Base-by-base conservation (phyloP, 2,888 invertebrate species). In the Harpalus rubripes region DNA sequence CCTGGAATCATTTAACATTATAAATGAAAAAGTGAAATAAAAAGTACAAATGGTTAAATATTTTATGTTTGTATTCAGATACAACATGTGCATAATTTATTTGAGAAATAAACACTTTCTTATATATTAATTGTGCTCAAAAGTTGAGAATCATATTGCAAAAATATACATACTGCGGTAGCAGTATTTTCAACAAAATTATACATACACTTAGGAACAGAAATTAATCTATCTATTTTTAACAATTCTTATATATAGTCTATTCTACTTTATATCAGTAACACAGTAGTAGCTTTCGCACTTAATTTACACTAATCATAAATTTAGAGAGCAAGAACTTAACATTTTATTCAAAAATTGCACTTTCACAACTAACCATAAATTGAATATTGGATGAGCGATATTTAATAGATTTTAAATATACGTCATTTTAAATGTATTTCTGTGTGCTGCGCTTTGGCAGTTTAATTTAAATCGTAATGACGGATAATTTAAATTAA, bases 201-300 rank as follows among this genome's bases (percentile, higher is more conserved):
- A 68, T 44, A 56, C 81, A 82, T 82, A 56, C 41, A 82, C 68
- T 72, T 82, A 82, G 82, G 82, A 82, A 82, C 82, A 82, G 26
- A 81, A 81, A 79, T 56, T 59, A 79, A 61, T 65, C 44, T 78
- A 63, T 6, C 15, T 78, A 39, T 39, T 15, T 16, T 61, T 82
- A 82, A 82, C 82, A 72, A 82, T 72, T 72, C 44, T 82, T 56
- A 82, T 52, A 82, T 52, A n/a, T 74, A 44, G 5, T 68, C 81
- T 81, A 81, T 7, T 72, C 72, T 82, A 72, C 52, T 41, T 52
- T 81, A 78, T 52, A 78, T 78, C 78, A 78, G 84, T 84, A 84
- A 84, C 84, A 84, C 84, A 84, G 84, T 78, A 84, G 78, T 78
- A 84, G 84, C 84, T 84, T 84, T 84, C 78, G 84, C 84, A 84